These are phyloP conservation scores for Rhynchotus rufescens DNA, from an alignment of 2,797 vertebrate species.

Conservation along the genomic window DNA sequence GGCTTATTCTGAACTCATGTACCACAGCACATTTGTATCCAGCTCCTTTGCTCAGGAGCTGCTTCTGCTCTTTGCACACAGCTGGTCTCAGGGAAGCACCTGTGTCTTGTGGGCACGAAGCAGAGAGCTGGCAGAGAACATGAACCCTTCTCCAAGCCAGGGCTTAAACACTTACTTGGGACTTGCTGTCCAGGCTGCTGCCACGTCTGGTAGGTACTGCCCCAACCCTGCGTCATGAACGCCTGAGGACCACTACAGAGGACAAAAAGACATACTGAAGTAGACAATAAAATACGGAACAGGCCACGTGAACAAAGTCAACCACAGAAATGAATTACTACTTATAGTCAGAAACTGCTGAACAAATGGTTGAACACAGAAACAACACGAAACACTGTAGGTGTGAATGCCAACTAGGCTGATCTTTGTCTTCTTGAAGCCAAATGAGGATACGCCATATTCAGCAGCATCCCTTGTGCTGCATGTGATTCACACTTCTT, in stretches of 20 bases:
- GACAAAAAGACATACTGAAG: slow-evolving; percentile 29
- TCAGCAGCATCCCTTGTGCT: background rate
- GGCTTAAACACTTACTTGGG: slow-evolving; percentile 86
- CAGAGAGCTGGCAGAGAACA: background rate
- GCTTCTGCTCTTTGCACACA: background rate
- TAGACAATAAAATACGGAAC: background rate
- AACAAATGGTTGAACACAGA: background rate
- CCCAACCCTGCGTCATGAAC: slow-evolving; percentile 96
- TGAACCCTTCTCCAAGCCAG: background rate
- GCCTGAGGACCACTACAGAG: slow-evolving; percentile 90
- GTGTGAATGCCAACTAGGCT: background rate
- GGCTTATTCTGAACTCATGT: background rate
- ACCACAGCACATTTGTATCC: background rate
- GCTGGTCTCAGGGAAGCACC: accelerated
- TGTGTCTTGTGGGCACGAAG: background rate
- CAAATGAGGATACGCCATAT: background rate
- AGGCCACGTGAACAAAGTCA: background rate
- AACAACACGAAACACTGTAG: background rate
- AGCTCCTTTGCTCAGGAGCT: background rate
- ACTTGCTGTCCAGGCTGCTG: slow-evolving; percentile 95
- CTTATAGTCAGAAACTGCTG: background rate
- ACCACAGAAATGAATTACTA: background rate
- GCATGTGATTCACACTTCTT: background rate
- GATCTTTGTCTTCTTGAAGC: background rate
- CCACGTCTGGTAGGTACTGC: slow-evolving; percentile 96